These are phyloP conservation scores for Eilema sororculum DNA, from an alignment of 2,888 invertebrate species.

Conservation along the genomic window DNA sequence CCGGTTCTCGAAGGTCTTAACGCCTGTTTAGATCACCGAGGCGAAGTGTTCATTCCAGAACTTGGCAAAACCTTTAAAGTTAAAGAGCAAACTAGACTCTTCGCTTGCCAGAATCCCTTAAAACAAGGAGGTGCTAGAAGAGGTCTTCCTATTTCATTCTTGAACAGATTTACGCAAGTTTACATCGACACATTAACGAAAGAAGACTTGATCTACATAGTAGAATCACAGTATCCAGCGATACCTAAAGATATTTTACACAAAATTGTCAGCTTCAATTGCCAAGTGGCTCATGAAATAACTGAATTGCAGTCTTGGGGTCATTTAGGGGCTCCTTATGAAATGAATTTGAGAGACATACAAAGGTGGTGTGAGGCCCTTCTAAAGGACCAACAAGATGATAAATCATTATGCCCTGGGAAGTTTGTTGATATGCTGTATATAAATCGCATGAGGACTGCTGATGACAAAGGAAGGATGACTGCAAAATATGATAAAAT, in stretches of 20 bases:
- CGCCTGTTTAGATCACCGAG: conserved; percentile 98
- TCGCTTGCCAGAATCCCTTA: conserved; percentile 99
- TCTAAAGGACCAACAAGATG: conserved; percentile 71
- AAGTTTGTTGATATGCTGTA: conserved; percentile 93
- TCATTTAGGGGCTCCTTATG: conserved; percentile 96
- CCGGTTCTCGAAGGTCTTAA: conserved; percentile 99
- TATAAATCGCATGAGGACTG: conserved; percentile 94
- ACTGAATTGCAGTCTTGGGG: conserved; percentile 90
- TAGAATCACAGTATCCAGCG: conserved; percentile 88
- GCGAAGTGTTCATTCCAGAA: conserved; percentile 98
- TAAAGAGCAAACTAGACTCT: conserved; percentile 92
- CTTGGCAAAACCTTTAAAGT: conserved; percentile 94
- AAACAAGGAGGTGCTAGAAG: conserved; percentile 98
- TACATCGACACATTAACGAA: conserved; percentile 89
- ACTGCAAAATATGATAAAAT: conserved; percentile 78
- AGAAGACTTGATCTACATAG: conserved; percentile 90
- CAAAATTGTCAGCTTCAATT: conserved; percentile 93
- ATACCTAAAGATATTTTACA: conserved; percentile 88
- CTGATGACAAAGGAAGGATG: conserved; percentile 92
- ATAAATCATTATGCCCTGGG: conserved; percentile 79
- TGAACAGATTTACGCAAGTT: conserved; percentile 98
- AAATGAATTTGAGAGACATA: conserved; percentile 98
- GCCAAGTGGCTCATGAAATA: conserved; percentile 89
- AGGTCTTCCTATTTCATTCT: conserved; percentile 98
- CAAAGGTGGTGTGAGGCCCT: conserved; percentile 96